Conservation (phyloP, 1,140 invertebrate species). For the Papilio glaucus region DNA sequence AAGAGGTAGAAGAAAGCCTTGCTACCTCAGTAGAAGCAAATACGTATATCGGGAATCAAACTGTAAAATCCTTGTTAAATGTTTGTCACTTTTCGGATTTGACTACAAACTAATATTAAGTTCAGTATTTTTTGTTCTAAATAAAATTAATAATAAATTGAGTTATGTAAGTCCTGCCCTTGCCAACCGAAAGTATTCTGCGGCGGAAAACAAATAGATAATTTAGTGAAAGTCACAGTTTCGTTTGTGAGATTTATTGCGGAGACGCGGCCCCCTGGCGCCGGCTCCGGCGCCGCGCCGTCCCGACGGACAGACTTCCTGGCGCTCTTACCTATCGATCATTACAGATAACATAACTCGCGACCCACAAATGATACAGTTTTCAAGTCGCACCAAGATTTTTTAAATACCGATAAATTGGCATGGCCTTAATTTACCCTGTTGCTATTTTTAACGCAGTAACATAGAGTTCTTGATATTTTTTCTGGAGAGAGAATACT, state of each 20-base stretch:
- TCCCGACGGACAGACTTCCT: constrained; percentile 69
- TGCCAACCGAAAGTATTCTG: not conserved
- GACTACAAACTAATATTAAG: not conserved
- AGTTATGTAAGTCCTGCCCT: not conserved
- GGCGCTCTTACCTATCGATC: constrained; percentile 65
- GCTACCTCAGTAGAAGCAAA: too few species aligned
- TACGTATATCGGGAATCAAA: too few species aligned
- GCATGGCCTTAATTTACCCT: too few species aligned
- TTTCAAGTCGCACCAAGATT: not conserved
- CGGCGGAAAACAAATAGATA: constrained; percentile 40
- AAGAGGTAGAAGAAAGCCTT: too few species aligned
- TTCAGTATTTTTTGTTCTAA: not conserved
- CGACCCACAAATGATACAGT: not conserved
- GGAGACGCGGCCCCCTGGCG: constrained; percentile 65
- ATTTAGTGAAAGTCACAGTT: constrained; percentile 41
- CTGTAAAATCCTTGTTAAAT: too few species aligned
- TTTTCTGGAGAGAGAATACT: not conserved
- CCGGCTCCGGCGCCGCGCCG: constrained; percentile 65
- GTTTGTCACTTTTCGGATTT: too few species aligned
- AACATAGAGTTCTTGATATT: not conserved
- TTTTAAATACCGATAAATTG: too few species aligned
- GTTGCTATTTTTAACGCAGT: not conserved
- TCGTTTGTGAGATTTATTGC: constrained; percentile 63
- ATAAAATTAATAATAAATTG: not conserved
- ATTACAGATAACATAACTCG: constrained; percentile 50